Conservation (phyloP, 2,797 vertebrate species). For the Sebastes dallii region DNA sequence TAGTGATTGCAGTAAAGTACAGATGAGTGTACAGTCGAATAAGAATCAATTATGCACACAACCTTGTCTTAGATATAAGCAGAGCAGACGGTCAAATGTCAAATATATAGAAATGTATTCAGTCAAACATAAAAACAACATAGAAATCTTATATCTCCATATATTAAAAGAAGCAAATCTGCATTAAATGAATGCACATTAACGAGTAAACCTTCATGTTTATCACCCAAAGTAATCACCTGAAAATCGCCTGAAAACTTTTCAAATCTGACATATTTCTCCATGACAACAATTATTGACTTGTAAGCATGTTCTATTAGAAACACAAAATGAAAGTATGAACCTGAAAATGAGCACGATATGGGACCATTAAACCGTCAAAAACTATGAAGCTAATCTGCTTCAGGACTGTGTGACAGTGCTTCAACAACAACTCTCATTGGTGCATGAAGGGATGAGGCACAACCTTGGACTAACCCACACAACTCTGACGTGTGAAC, state of each 20-base stretch:
- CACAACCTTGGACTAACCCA: background rate
- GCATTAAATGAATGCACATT: background rate
- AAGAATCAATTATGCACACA: background rate
- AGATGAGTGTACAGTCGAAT: background rate
- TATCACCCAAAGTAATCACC: background rate
- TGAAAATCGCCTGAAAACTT: background rate
- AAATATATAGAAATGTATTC: background rate
- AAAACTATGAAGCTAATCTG: too few species aligned
- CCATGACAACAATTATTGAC: background rate
- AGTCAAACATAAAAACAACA: background rate
- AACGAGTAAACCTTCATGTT: background rate
- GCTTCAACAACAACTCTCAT: too few species aligned
- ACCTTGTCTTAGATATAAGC: background rate
- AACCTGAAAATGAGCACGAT: too few species aligned
- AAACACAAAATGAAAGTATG: too few species aligned
- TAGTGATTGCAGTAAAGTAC: slow-evolving; percentile 3
- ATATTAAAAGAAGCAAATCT: background rate
- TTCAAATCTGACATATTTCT: background rate
- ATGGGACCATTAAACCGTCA: too few species aligned
- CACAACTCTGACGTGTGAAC: background rate
- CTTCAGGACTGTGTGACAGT: background rate
- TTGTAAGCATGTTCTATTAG: too few species aligned
- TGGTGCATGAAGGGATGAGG: too few species aligned
- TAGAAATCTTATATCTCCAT: background rate
- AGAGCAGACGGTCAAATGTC: slow-evolving; percentile 4